Percentiles rank a stretch among this genome's conserved stretches.
Conservation (phyloP, 2,113 vertebrate genomes). For the Corvus moneduloides region DNA sequence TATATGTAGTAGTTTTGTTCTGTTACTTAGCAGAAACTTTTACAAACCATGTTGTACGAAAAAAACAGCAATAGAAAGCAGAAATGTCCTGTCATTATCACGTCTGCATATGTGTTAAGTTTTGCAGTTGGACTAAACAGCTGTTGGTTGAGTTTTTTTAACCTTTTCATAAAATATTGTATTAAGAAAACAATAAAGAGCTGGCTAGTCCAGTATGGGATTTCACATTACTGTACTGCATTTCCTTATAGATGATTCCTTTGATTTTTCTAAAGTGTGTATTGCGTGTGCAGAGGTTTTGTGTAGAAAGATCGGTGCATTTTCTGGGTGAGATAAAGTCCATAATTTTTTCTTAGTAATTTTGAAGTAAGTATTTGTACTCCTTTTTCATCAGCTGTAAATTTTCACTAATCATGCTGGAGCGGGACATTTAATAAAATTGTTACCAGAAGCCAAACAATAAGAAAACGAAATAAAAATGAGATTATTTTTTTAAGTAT, state of each 20-base stretch:
- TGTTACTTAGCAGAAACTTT: slow-evolving; percentile 13
- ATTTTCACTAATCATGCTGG: background rate
- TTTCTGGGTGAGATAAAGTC: background rate
- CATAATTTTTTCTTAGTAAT: background rate
- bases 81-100: background rate
- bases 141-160: background rate
- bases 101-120: background rate
- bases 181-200: slow-evolving; percentile 35
- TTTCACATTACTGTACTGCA: background rate
- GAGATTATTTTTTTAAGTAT: background rate
- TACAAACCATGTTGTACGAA: background rate
- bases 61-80: background rate
- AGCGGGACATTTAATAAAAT: background rate
- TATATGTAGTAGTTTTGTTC: background rate
- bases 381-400: background rate
- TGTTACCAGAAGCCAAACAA: background rate
- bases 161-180: background rate
- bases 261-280: background rate
- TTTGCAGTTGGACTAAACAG: background rate
- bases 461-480: background rate
- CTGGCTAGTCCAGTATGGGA: background rate
- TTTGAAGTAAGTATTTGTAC: background rate
- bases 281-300: background rate
- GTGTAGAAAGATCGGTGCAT: background rate
- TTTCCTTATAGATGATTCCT: background rate